phyloP scores from a whole-genome alignment of 23 tunicate genomes.

The Diplosoma virens region DNA sequence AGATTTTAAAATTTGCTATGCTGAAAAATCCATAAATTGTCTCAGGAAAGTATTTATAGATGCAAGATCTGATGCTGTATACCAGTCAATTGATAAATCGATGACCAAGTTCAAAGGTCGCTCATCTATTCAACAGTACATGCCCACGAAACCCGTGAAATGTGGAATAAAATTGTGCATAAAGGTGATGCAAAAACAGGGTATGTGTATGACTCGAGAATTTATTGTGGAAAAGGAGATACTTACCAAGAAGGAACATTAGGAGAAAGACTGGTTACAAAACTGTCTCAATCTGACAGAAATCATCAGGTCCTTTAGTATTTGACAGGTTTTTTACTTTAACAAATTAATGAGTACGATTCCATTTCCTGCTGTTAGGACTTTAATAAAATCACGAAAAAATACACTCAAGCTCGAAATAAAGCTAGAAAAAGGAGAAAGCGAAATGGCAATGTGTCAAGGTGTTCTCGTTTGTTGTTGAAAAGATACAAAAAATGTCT shows the following conservation, averaged over 20 bases:
- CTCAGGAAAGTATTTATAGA: not conserved
- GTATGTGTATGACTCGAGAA: not conserved
- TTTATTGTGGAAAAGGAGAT: not conserved
- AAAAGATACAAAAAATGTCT: too few relatives aligned
- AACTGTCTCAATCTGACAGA: too few relatives aligned
- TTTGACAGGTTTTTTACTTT: too few relatives aligned
- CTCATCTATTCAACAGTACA: not conserved
- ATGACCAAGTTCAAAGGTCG: not conserved
- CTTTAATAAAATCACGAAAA: too few relatives aligned
- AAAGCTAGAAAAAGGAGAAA: too few relatives aligned
- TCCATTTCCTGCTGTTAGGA: too few relatives aligned
- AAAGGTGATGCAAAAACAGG: not conserved
- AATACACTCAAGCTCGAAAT: not conserved
- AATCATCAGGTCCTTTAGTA: too few relatives aligned
- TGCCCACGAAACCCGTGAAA: not conserved
- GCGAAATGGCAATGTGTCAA: too few relatives aligned
- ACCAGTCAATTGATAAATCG: not conserved
- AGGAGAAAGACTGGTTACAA: too few relatives aligned
- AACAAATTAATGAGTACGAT: too few relatives aligned
- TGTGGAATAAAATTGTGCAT: not conserved
- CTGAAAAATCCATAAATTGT: not conserved
- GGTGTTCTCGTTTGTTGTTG: too few relatives aligned
- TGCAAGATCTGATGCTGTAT: not conserved
- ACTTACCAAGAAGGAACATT: too few relatives aligned
- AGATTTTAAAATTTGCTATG: not conserved